These are phyloP conservation scores for Callosobruchus maculatus DNA, from an alignment of 2,888 invertebrate species.

Conservation along the genomic window DNA sequence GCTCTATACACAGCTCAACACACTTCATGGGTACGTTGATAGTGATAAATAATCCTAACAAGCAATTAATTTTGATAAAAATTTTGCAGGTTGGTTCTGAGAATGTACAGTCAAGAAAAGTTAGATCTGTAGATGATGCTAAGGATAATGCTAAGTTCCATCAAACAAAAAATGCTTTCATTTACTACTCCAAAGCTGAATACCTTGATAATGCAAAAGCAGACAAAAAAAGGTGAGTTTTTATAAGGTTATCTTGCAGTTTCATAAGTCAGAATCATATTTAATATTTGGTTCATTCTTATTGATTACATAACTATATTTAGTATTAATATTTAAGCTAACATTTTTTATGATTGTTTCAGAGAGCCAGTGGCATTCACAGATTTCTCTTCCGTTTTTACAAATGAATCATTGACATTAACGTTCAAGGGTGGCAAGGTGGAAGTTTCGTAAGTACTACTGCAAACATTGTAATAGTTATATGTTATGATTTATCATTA, in stretches of 20 bases:
- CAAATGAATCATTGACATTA: neutral
- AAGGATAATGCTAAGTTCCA: neutral
- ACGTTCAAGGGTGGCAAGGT: neutral
- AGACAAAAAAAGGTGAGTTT: neutral
- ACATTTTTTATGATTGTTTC: neutral
- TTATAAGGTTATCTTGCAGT: no score
- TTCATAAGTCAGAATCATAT: no score
- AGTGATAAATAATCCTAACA: neutral
- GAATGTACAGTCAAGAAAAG: constrained; percentile 31
- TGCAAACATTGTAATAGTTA: no score
- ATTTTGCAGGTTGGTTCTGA: constrained; percentile 34
- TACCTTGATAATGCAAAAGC: neutral
- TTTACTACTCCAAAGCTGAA: neutral
- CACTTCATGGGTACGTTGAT: constrained; percentile 52
- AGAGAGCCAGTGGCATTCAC: neutral
- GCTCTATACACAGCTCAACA: constrained; percentile 58
- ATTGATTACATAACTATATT: no score
- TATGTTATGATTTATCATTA: neutral
- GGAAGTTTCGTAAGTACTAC: neutral
- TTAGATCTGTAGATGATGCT: constrained; percentile 24
- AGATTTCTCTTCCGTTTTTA: neutral
- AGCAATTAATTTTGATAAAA: neutral
- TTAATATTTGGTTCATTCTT: no score
- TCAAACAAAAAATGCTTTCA: neutral
- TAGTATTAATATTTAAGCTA: no score